A percentile compares a stretch with the other conserved stretches of the same genome.
phyloP scores from a whole-genome alignment of 1,140 invertebrate species.

The Zaprionus tsacasi region DNA sequence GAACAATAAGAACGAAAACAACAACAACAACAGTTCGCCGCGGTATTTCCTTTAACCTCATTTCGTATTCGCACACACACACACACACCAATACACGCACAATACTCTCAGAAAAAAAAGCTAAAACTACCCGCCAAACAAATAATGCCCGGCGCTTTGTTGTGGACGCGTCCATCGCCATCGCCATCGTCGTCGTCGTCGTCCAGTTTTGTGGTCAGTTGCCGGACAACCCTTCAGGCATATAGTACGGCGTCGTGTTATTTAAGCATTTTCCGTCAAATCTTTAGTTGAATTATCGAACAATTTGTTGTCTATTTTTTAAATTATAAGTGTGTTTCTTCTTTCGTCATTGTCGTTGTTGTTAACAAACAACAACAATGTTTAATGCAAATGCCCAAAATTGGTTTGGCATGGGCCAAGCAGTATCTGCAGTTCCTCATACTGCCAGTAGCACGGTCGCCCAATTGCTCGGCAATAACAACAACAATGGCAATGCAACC shows the following conservation, averaged over 20 bases:
- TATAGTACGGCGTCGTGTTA: slow-evolving; percentile 39
- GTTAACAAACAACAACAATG: slow-evolving; percentile 39
- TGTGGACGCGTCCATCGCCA: slow-evolving; percentile 56
- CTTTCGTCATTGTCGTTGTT: background rate
- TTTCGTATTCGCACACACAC: slow-evolving; percentile 63
- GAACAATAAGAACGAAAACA: slow-evolving; percentile 38
- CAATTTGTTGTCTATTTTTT: slow-evolving; percentile 27
- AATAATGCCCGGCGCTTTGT: slow-evolving; percentile 53
- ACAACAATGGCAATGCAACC: slow-evolving; percentile 46
- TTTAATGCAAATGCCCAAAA: slow-evolving; percentile 76
- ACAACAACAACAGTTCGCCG: slow-evolving; percentile 15
- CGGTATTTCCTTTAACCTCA: slow-evolving; percentile 84
- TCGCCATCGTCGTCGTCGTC: background rate
- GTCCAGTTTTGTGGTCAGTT: slow-evolving; percentile 76
- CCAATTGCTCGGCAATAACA: slow-evolving; percentile 58
- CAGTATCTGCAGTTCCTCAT: slow-evolving; percentile 25
- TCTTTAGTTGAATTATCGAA: background rate
- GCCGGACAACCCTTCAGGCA: slow-evolving; percentile 69
- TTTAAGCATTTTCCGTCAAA: slow-evolving; percentile 53
- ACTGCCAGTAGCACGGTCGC: slow-evolving; percentile 28
- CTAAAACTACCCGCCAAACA: slow-evolving; percentile 65
- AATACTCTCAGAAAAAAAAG: slow-evolving; percentile 18
- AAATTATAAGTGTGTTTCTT: slow-evolving; percentile 58
- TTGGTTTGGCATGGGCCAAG: slow-evolving; percentile 73
- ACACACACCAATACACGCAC: slow-evolving; percentile 20